Conservation (phyloP, 2,797 vertebrate species). For the Taenioides sp. region DNA sequence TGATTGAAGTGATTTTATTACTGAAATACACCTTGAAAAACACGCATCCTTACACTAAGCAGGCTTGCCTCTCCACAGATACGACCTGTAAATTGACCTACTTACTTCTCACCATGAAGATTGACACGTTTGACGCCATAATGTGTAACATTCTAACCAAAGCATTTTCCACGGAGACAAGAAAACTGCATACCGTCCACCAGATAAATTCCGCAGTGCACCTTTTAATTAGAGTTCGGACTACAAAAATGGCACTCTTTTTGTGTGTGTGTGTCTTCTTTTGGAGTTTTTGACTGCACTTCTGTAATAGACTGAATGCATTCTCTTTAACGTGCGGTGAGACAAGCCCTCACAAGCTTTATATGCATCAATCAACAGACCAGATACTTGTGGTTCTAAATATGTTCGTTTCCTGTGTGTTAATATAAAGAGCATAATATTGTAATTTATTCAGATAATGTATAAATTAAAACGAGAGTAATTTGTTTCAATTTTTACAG, state of each 20-base stretch:
- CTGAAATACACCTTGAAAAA: too few species aligned
- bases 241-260: constrained; percentile 21
- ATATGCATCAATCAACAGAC: constrained; percentile 75
- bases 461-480: constrained; percentile 57
- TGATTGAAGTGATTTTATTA: too few species aligned
- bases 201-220: not conserved
- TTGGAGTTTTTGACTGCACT: constrained; percentile 26
- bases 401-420: constrained; percentile 76
- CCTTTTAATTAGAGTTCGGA: not conserved
- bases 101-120: too few species aligned
- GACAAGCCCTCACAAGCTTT: constrained; percentile 52
- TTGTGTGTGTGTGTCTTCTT: constrained; percentile 19
- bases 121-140: not conserved
- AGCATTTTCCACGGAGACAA: not conserved
- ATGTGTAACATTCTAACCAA: not conserved
- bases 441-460: constrained; percentile 79
- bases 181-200: not conserved
- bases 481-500: constrained; percentile 57
- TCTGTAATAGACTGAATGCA: constrained; percentile 33
- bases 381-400: constrained; percentile 82
- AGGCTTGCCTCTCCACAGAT: too few species aligned
- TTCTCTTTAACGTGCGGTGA: constrained; percentile 41
- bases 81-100: too few species aligned
- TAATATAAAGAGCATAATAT: constrained; percentile 71
- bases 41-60: too few species aligned